These are phyloP conservation scores for Dicentrarchus labrax DNA, from an alignment of 2,113 vertebrate genomes.

Conservation along the genomic window DNA sequence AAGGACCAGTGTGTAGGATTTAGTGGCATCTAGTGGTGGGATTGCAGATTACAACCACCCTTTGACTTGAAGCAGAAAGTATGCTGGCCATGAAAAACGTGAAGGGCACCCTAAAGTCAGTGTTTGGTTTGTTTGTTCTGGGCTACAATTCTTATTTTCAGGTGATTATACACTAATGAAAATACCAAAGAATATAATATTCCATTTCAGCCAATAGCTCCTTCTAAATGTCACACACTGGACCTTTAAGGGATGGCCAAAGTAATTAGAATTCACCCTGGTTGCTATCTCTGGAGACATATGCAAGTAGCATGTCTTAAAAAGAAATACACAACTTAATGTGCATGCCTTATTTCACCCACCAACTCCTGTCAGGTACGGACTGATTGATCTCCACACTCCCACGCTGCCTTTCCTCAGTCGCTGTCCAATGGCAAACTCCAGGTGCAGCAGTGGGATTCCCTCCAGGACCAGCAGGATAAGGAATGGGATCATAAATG, in stretches of 20 bases:
- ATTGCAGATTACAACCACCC: too few species aligned
- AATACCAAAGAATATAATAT: too few species aligned
- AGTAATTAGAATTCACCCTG: not conserved
- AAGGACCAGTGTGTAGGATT: too few species aligned
- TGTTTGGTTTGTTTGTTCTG: too few species aligned
- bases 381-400: constrained; percentile 92
- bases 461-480: constrained; percentile 96
- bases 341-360: constrained; percentile 58
- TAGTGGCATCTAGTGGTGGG: too few species aligned
- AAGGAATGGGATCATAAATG: constrained; percentile 98
- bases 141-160: too few species aligned
- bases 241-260: not conserved
- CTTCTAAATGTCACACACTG: too few species aligned
- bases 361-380: constrained; percentile 92
- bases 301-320: not conserved
- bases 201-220: too few species aligned
- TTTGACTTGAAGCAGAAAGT: too few species aligned
- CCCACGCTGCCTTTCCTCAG: constrained; percentile 92
- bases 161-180: too few species aligned
- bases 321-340: not conserved
- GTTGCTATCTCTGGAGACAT: not conserved
- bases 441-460: constrained; percentile 92
- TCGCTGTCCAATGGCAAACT: constrained; percentile 97
- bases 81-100: too few species aligned
- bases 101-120: too few species aligned